phyloP scores from a whole-genome alignment of 2,113 vertebrate genomes.

The Trematomus loennbergii region DNA sequence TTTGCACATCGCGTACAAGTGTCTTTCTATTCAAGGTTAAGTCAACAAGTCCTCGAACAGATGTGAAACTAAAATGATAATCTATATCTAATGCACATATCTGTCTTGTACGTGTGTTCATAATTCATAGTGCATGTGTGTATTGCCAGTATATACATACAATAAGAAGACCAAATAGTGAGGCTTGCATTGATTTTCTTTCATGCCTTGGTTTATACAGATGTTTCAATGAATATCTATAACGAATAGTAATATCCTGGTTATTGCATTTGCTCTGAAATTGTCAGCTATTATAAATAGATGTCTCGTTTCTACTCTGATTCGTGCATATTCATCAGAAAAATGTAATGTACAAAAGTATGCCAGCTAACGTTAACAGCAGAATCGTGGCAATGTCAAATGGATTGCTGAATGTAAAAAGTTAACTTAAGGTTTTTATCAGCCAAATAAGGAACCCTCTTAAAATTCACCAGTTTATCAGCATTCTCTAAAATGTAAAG shows the following conservation, averaged over 20 bases:
- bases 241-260: background rate
- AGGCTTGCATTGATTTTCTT: slow-evolving; percentile 8
- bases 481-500: background rate
- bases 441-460: background rate
- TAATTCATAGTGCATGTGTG: background rate
- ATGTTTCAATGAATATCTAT: no score
- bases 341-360: background rate
- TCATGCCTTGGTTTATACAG: background rate
- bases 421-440: background rate
- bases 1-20: slow-evolving; percentile 28
- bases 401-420: background rate
- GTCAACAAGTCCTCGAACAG: slow-evolving; percentile 11
- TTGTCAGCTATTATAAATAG: slow-evolving; percentile 19
- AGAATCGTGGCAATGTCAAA: background rate
- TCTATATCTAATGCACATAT: background rate
- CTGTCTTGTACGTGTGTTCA: background rate
- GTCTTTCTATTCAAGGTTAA: slow-evolving; percentile 11
- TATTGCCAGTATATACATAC: background rate
- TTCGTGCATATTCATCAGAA: background rate
- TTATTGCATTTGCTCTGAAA: slow-evolving; percentile 20
- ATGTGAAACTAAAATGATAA: background rate
- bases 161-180: background rate
- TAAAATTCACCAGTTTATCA: slow-evolving; percentile 6
- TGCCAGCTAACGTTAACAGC: background rate
- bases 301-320: slow-evolving; percentile 6